Evolutionary conservation across 2,797 vertebrate genomes (phyloP).

Genomic region (Lophius americanus): DNA sequence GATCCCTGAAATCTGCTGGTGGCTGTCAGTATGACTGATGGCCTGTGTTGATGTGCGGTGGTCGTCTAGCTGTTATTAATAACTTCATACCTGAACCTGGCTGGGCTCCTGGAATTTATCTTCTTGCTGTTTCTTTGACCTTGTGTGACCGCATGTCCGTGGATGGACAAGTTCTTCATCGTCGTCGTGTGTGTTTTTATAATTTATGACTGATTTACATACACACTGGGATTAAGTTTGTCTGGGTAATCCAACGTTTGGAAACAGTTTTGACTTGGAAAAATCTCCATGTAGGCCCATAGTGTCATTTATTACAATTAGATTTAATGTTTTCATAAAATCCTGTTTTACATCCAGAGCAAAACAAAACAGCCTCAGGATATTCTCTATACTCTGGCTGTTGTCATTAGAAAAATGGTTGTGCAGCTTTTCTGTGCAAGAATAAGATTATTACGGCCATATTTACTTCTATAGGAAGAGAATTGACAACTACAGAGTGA

Average conservation of each 20-base stretch:
- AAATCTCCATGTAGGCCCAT: too few relatives aligned
- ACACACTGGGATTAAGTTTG: not conserved
- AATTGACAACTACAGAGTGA: too few relatives aligned
- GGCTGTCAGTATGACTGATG: constrained; percentile 59
- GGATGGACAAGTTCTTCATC: not conserved
- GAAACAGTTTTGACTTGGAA: not conserved
- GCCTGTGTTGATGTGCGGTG: constrained; percentile 35
- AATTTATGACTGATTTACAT: not conserved
- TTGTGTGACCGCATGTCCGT: not conserved
- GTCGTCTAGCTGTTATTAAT: constrained; percentile 20
- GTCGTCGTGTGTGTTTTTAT: not conserved
- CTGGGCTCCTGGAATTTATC: constrained; percentile 16
- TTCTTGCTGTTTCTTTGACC: not conserved
- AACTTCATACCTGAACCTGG: constrained; percentile 21
- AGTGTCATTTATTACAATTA: too few relatives aligned
- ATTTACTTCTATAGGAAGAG: too few relatives aligned
- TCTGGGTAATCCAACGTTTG: not conserved
- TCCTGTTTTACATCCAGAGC: too few relatives aligned
- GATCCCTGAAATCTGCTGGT: constrained; percentile 38
- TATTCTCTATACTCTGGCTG: too few relatives aligned
- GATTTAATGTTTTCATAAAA: too few relatives aligned
- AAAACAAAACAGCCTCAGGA: too few relatives aligned
- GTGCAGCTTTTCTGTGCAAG: too few relatives aligned
- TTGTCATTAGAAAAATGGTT: too few relatives aligned
- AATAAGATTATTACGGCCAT: too few relatives aligned